A percentile compares a stretch with the other conserved stretches of the same genome.
phyloP scores from a whole-genome alignment of 1,140 invertebrate species.

The Eubasilissa regina region DNA sequence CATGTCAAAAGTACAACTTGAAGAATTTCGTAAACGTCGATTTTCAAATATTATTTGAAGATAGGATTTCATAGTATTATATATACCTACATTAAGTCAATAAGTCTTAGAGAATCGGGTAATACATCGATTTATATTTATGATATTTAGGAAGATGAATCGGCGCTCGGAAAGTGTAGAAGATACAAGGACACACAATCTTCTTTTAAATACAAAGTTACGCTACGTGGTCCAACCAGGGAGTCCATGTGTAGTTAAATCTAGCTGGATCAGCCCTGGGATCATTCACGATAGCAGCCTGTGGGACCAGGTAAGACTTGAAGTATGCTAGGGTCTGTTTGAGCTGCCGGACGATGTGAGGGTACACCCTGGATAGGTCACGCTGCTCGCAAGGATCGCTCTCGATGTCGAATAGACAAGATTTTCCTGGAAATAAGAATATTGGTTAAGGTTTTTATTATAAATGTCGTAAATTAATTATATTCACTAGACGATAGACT shows the following conservation, averaged over 20 bases:
- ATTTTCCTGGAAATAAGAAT: constrained; percentile 60
- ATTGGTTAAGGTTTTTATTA: neutral
- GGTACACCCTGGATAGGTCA: constrained; percentile 76
- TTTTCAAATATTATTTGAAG: no score
- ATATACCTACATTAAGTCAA: no score
- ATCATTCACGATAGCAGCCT: constrained; percentile 40
- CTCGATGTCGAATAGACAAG: constrained; percentile 86
- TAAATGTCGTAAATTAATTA: no score
- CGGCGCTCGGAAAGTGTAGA: neutral
- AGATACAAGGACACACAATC: neutral
- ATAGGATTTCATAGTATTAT: no score
- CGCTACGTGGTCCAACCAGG: constrained; percentile 51
- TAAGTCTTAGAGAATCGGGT: no score
- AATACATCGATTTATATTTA: no score
- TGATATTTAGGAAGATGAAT: no score
- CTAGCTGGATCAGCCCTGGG: constrained; percentile 47
- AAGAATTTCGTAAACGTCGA: no score
- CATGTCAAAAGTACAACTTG: no score
- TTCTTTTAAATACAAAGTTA: neutral
- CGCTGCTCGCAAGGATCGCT: constrained; percentile 88
- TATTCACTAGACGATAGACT: no score
- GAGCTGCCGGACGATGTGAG: constrained; percentile 53
- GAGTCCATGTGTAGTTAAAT: constrained; percentile 57
- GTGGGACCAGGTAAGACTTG: constrained; percentile 46
- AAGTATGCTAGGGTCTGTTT: constrained; percentile 54